Evolutionary conservation across 2,113 vertebrate species (phyloP).

Genomic region (Aleadryas rufinucha): DNA sequence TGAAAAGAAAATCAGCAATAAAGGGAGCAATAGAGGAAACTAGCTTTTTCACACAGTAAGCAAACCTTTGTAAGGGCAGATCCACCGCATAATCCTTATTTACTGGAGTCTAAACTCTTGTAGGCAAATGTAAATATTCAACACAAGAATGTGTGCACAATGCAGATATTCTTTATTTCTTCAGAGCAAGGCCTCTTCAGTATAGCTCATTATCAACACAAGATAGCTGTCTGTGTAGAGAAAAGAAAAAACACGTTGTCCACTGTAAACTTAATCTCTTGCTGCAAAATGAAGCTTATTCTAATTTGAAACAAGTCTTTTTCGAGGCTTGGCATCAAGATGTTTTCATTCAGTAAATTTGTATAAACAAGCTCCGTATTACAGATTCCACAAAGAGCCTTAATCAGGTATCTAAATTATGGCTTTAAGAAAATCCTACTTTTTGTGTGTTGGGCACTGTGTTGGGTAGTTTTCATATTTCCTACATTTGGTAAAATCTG

Average conservation of each 20-base stretch:
- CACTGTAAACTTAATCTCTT: not conserved
- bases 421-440: not conserved
- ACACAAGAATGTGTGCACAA: constrained; percentile 22
- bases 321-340: not conserved
- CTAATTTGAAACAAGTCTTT: not conserved
- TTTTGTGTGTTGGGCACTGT: not conserved
- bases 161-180: constrained; percentile 22
- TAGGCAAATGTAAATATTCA: constrained; percentile 60
- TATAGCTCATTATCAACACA: not conserved
- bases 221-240: not conserved
- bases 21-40: not conserved
- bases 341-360: not conserved
- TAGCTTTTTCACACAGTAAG: not conserved
- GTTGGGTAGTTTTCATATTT: not conserved
- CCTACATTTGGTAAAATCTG: not conserved
- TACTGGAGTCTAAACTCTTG: constrained; percentile 26
- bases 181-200: not conserved
- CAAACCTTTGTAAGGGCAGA: constrained; percentile 37
- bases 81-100: constrained; percentile 20
- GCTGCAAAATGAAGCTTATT: not conserved
- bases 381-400: not conserved
- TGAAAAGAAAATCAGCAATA: constrained; percentile 28
- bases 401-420: not conserved
- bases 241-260: constrained; percentile 5
- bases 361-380: not conserved